A percentile compares a stretch with the other conserved stretches of the same genome.
These are phyloP conservation scores for Linnaemya vulpina DNA, from an alignment of 2,888 invertebrate species.

Conservation along the genomic window DNA sequence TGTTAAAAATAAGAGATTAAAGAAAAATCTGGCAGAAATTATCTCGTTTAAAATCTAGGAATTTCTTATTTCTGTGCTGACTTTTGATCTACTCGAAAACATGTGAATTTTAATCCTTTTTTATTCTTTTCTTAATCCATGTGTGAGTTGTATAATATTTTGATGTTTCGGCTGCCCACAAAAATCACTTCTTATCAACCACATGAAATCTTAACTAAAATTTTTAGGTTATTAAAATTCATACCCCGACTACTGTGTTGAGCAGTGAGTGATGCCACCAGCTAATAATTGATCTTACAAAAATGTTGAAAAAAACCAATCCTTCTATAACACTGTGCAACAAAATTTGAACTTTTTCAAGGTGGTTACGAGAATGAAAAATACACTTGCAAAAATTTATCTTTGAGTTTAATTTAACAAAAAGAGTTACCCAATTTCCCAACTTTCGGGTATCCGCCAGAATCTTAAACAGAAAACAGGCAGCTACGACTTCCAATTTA, in stretches of 20 bases:
- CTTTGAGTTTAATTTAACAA: no score
- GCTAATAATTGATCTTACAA: not conserved
- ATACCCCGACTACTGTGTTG: slow-evolving; percentile 35
- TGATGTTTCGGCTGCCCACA: slow-evolving; percentile 47
- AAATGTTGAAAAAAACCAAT: not conserved
- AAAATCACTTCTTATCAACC: slow-evolving; percentile 31
- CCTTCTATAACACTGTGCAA: no score
- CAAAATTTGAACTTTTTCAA: no score
- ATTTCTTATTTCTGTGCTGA: slow-evolving; percentile 4
- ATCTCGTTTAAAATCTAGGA: not conserved
- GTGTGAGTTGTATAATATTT: slow-evolving; percentile 48
- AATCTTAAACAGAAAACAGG: no score
- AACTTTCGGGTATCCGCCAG: no score
- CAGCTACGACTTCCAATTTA: no score
- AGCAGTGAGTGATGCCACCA: not conserved
- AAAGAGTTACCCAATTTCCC: no score
- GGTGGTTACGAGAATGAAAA: no score
- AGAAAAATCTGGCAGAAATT: not conserved
- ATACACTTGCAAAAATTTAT: no score
- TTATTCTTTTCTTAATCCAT: not conserved
- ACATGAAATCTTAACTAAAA: slow-evolving; percentile 37
- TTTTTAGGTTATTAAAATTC: slow-evolving; percentile 28
- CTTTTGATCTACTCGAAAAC: slow-evolving; percentile 24
- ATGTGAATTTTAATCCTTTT: not conserved
- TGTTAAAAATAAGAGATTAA: not conserved